Percentiles rank a stretch among this genome's conserved stretches.
Evolutionary conservation across 2,797 vertebrate genomes (phyloP).

Genomic region (Paramormyrops hopkinsi): DNA sequence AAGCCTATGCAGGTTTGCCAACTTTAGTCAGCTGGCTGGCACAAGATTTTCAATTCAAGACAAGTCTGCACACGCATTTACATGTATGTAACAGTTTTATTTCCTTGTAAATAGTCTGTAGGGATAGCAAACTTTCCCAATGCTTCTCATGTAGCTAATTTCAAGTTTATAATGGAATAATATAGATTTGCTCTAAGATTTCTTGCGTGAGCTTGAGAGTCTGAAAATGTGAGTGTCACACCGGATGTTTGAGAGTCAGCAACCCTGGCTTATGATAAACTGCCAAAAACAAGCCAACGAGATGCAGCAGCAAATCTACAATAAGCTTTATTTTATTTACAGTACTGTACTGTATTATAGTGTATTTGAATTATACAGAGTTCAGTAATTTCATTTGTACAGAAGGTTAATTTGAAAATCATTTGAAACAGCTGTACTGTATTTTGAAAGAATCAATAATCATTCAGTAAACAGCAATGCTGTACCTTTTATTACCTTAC

Average conservation of each 20-base stretch:
- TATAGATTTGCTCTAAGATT: neutral
- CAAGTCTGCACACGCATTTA: neutral
- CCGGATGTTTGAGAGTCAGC: neutral
- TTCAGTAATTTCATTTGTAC: neutral
- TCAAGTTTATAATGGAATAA: neutral
- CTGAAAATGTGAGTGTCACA: neutral
- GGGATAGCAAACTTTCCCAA: neutral
- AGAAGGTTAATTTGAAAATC: neutral
- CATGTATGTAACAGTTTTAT: neutral
- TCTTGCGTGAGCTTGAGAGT: neutral
- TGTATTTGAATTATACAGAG: neutral
- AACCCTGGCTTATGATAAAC: neutral
- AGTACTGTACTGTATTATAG: neutral
- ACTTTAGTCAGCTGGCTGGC: neutral
- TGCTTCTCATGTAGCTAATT: neutral
- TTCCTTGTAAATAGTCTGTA: neutral
- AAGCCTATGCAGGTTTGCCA: neutral
- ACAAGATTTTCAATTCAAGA: neutral
- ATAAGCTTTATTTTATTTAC: neutral
- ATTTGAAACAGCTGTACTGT: neutral
- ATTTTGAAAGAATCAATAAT: neutral
- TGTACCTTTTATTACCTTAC: neutral
- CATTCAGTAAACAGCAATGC: too few species aligned
- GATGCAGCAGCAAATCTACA: neutral
- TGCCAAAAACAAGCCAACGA: neutral